Evolutionary conservation across 2,113 vertebrate species (phyloP).

Genomic region (Athene cunicularia): DNA sequence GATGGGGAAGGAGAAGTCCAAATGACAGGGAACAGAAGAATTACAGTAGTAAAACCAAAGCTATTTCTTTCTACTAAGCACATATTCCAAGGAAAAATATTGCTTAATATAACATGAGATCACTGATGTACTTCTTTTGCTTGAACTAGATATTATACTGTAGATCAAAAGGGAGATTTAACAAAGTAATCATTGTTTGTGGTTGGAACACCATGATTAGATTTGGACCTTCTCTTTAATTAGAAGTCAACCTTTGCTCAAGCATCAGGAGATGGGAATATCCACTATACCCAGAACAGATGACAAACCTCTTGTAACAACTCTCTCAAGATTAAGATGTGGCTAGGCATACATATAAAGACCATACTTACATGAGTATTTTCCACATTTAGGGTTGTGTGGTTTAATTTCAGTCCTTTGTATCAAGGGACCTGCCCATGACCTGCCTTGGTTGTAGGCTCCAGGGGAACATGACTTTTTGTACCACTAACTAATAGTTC

Average conservation of each 20-base stretch:
- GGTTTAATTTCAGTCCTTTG: neutral
- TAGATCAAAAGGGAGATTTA: constrained; percentile 14
- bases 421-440: neutral
- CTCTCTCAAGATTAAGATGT: neutral
- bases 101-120: neutral
- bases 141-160: neutral
- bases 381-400: neutral
- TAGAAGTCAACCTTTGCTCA: neutral
- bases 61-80: neutral
- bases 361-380: neutral
- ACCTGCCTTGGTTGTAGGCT: neutral
- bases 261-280: neutral
- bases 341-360: neutral
- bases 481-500: neutral
- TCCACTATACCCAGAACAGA: neutral
- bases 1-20: neutral
- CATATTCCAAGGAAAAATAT: neutral
- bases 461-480: neutral
- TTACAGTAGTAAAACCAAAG: neutral
- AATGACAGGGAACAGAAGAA: neutral
- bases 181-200: neutral
- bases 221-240: constrained; percentile 8
- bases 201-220: neutral
- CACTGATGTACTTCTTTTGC: neutral
- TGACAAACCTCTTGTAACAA: neutral